Evolutionary conservation across 30 jellyfish, hydroid and myxozoan species (phyloP).

Genomic region (Cassiopea andromeda): DNA sequence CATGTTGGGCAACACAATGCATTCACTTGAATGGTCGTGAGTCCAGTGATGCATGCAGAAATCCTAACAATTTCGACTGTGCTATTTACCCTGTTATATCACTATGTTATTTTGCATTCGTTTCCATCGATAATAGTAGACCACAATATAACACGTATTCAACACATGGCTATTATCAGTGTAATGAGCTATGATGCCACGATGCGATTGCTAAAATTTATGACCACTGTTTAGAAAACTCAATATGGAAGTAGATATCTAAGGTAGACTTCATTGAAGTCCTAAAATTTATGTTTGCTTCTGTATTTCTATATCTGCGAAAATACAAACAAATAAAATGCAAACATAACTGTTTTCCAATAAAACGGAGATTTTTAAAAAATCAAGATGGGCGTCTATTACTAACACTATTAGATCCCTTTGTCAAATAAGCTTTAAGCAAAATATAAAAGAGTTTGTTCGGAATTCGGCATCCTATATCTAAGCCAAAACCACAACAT

Average conservation of each 20-base stretch:
- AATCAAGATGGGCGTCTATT: too few species aligned
- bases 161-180: not conserved
- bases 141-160: not conserved
- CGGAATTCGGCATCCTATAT: too few species aligned
- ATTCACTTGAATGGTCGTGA: not conserved
- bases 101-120: not conserved
- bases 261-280: too few species aligned
- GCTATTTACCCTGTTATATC: not conserved
- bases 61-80: not conserved
- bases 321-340: too few species aligned
- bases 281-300: too few species aligned
- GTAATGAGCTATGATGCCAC: not conserved
- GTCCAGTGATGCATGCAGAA: constrained; percentile 5
- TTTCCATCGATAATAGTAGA: not conserved
- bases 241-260: not conserved
- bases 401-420: too few species aligned
- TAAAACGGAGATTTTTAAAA: too few species aligned
- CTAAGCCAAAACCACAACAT: too few species aligned
- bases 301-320: too few species aligned
- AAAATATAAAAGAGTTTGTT: too few species aligned
- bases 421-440: too few species aligned
- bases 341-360: too few species aligned
- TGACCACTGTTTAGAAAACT: not conserved
- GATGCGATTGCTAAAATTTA: not conserved
- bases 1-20: not conserved